Percentiles rank a stretch among this genome's conserved stretches.
Evolutionary conservation across 2,797 vertebrate genomes (phyloP).

Genomic region (Xerus rutilus): DNA sequence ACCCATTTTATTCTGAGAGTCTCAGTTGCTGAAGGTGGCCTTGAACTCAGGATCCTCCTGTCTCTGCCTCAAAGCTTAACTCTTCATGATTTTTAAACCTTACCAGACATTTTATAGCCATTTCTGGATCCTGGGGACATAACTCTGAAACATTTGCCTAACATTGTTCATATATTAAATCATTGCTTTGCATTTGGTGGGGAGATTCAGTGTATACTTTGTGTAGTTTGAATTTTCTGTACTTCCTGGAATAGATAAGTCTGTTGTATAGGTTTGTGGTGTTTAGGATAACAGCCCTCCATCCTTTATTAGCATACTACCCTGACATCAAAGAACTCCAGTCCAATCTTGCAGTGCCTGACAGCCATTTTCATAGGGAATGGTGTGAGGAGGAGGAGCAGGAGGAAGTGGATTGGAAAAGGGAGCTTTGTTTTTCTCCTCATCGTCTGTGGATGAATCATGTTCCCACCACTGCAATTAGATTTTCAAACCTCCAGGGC

Average conservation of each 20-base stretch:
- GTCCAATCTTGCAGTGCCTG: not conserved
- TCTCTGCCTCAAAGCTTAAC: not conserved
- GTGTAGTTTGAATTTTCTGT: conserved; percentile 67
- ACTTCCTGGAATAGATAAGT: conserved; percentile 50
- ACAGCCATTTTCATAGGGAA: conserved; percentile 57
- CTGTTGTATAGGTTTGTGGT: not conserved
- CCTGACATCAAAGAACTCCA: conserved; percentile 24
- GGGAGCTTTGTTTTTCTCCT: conserved; percentile 83
- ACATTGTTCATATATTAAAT: conserved; percentile 77
- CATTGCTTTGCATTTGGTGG: conserved; percentile 76
- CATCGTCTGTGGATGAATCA: conserved; percentile 85
- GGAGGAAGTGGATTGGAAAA: conserved; percentile 67
- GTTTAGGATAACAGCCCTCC: not conserved
- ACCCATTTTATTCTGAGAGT: too few species aligned
- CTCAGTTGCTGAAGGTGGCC: too few species aligned
- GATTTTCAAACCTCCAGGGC: conserved; percentile 84
- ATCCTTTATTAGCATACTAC: not conserved
- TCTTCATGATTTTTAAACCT: conserved; percentile 23
- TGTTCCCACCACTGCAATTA: conserved; percentile 87
- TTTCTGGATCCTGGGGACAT: conserved; percentile 19
- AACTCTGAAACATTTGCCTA: conserved; percentile 39
- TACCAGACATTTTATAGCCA: conserved; percentile 30
- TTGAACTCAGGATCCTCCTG: too few species aligned
- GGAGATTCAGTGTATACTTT: not conserved
- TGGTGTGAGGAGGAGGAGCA: conserved; percentile 73